Evolutionary conservation across 2,888 invertebrate genomes (phyloP).

Genomic region (Mantis religiosa): DNA sequence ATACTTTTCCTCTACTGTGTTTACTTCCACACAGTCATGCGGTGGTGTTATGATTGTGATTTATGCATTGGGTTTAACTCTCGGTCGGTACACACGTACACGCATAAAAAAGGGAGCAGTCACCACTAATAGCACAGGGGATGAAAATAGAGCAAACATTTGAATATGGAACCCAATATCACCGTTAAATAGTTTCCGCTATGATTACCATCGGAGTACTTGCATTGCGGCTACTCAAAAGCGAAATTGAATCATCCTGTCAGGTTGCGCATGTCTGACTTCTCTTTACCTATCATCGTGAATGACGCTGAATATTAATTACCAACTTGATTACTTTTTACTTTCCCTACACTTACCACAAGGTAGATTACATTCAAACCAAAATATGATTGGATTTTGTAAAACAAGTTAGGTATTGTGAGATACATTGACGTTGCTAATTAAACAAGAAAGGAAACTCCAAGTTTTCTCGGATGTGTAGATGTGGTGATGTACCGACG

Average conservation of each 20-base stretch:
- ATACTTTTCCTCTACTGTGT: constrained; percentile 1
- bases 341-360: too few species aligned
- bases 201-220: neutral
- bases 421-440: too few species aligned
- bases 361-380: too few species aligned
- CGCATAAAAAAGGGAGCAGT: neutral
- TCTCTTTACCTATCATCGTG: too few species aligned
- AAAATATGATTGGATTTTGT: too few species aligned
- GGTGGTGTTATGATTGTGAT: constrained; percentile 16
- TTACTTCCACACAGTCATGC: neutral
- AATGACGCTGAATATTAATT: too few species aligned
- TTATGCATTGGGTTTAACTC: constrained; percentile 17
- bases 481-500: too few species aligned
- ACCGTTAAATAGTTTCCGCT: neutral
- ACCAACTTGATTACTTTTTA: too few species aligned
- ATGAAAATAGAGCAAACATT: neutral
- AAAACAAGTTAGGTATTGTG: too few species aligned
- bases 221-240: neutral
- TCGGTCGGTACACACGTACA: neutral
- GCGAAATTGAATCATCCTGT: neutral
- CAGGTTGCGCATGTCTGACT: neutral
- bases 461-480: too few species aligned
- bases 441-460: too few species aligned
- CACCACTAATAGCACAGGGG: neutral
- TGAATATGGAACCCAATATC: neutral